Conservation (phyloP, 2,888 invertebrate species). For the Diplolepis rosae region DNA sequence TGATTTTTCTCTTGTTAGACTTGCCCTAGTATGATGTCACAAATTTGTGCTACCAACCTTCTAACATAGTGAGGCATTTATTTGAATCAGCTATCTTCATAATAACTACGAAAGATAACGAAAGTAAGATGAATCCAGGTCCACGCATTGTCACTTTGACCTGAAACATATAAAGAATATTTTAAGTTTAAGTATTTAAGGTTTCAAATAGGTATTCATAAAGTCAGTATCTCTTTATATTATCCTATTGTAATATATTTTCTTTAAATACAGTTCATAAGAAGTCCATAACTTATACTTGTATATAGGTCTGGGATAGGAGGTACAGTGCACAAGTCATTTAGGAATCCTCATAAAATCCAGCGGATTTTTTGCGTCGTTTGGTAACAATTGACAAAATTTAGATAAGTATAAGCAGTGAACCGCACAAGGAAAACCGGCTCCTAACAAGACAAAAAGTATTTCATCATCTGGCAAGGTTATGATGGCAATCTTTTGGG, state of each 20-base stretch:
- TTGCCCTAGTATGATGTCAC: too few relatives aligned
- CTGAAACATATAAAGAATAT: conserved; percentile 35
- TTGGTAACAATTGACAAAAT: too few relatives aligned
- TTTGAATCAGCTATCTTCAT: conserved; percentile 53
- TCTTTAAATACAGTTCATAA: not conserved
- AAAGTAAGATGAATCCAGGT: conserved; percentile 50
- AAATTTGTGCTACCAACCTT: conserved; percentile 59
- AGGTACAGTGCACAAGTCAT: too few relatives aligned
- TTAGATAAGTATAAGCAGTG: too few relatives aligned
- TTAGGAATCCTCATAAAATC: too few relatives aligned
- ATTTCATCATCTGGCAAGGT: too few relatives aligned
- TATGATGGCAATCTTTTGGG: too few relatives aligned
- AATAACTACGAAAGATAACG: conserved; percentile 54
- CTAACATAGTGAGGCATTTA: conserved; percentile 61
- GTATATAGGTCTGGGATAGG: too few relatives aligned
- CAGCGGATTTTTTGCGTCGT: too few relatives aligned
- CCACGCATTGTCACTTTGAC: conserved; percentile 58
- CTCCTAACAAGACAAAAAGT: too few relatives aligned
- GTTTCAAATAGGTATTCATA: not conserved
- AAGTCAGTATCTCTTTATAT: not conserved
- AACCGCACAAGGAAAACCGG: too few relatives aligned
- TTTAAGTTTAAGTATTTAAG: not conserved
- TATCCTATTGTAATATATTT: not conserved
- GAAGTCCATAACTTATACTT: not conserved
- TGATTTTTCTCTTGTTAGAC: too few relatives aligned